Conservation (phyloP, 2,888 invertebrate species). For the Sinotaia quadrata region DNA sequence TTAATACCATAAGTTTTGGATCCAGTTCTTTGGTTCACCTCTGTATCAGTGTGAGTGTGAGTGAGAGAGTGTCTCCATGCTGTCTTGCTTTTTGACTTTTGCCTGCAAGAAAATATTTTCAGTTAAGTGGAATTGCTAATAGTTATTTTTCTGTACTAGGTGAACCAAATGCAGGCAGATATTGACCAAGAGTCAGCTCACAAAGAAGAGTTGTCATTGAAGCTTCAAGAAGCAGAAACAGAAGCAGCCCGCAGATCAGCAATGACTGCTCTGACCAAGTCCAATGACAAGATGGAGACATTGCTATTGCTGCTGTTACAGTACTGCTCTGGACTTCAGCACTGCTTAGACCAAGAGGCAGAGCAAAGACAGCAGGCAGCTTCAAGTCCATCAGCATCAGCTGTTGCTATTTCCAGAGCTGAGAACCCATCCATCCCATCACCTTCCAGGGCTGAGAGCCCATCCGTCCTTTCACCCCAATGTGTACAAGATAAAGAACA, state of each 20-base stretch:
- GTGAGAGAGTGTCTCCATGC: no score
- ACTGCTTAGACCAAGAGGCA: slow-evolving; percentile 78
- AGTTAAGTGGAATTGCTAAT: neutral
- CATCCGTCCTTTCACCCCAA: no score
- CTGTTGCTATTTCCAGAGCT: no score
- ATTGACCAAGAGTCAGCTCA: slow-evolving; percentile 81
- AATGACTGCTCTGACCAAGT: slow-evolving; percentile 74
- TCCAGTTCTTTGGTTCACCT: no score
- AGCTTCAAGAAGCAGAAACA: slow-evolving; percentile 32
- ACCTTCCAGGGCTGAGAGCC: no score
- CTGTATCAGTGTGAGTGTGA: neutral
- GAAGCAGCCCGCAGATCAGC: slow-evolving; percentile 46
- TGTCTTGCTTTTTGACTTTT: no score
- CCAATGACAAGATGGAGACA: slow-evolving; percentile 90
- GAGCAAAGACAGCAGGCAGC: slow-evolving; percentile 46
- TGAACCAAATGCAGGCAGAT: slow-evolving; percentile 82
- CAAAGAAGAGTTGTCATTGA: slow-evolving; percentile 73
- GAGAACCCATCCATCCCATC: no score
- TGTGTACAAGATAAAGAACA: no score
- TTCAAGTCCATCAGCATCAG: no score
- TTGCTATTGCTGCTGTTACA: slow-evolving; percentile 93
- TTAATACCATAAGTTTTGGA: no score
- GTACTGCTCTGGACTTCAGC: slow-evolving; percentile 93
- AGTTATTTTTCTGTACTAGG: slow-evolving; percentile 75
- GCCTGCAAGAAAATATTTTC: no score